A percentile compares a stretch with the other conserved stretches of the same genome.
Evolutionary conservation across 30 jellyfish, hydroid and myxozoan species (phyloP).

Genomic region (Hydractinia symbiolongicarpus): DNA sequence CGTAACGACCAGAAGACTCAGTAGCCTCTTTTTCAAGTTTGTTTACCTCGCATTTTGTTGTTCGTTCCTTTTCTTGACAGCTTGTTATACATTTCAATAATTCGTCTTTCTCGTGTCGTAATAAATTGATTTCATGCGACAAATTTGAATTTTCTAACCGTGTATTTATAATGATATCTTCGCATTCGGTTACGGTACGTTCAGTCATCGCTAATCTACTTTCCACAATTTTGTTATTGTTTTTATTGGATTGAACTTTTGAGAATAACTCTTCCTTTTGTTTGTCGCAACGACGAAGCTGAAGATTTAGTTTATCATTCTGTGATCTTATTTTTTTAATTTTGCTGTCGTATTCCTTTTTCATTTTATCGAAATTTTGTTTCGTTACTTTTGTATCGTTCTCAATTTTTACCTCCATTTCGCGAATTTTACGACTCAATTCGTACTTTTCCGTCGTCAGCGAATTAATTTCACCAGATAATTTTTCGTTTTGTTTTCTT

Average conservation of each 20-base stretch:
- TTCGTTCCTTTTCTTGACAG: slow-evolving; percentile 26
- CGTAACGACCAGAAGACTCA: slow-evolving; percentile 43
- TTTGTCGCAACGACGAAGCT: slow-evolving; percentile 25
- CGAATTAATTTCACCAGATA: slow-evolving; percentile 42
- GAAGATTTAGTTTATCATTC: slow-evolving; percentile 42
- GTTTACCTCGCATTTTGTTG: slow-evolving; percentile 25
- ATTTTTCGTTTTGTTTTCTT: slow-evolving; percentile 47
- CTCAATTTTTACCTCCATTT: slow-evolving; percentile 25
- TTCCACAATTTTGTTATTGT: slow-evolving; percentile 36
- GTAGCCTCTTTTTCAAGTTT: slow-evolving; percentile 20
- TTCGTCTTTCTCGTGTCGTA: slow-evolving; percentile 67
- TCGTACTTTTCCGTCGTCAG: slow-evolving; percentile 48
- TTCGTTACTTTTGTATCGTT: slow-evolving; percentile 32
- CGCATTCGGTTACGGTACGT: slow-evolving; percentile 29
- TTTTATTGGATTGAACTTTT: slow-evolving; percentile 33
- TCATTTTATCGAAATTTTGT: slow-evolving; percentile 37
- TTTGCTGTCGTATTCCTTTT: slow-evolving; percentile 72
- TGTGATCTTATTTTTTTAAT: slow-evolving; percentile 45
- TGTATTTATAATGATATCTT: slow-evolving; percentile 33
- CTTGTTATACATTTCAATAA: slow-evolving; percentile 31
- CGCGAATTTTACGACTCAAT: slow-evolving; percentile 44
- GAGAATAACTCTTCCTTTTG: slow-evolving; percentile 33
- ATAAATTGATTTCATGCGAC: slow-evolving; percentile 51
- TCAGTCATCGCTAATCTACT: slow-evolving; percentile 40
- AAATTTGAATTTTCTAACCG: slow-evolving; percentile 53